Conservation (phyloP, 1,140 invertebrate species). For the Atta colombica region DNA sequence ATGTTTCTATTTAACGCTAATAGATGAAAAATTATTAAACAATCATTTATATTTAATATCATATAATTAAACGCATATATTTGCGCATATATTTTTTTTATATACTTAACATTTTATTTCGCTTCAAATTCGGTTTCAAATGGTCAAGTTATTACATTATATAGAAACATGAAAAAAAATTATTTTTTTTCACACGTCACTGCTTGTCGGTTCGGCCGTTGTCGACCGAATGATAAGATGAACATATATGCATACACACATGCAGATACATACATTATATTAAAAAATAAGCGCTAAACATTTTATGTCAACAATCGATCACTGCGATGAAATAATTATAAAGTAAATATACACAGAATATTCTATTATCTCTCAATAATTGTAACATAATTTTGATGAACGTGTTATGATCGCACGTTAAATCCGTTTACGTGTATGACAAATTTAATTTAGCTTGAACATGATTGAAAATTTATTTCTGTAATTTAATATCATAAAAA, state of each 20-base stretch:
- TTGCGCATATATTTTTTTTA: too few species aligned
- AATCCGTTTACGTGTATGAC: neutral
- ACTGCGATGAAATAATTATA: slow-evolving; percentile 1
- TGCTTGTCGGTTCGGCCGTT: too few species aligned
- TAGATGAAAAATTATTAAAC: neutral
- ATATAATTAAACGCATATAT: neutral
- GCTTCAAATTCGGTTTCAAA: neutral
- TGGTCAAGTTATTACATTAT: neutral
- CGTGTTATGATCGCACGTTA: neutral
- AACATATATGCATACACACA: too few species aligned
- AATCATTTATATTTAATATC: slow-evolving; percentile 8
- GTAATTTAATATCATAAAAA: neutral
- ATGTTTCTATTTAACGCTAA: slow-evolving; percentile 6
- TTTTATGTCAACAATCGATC: slow-evolving; percentile 4
- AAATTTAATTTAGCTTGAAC: neutral
- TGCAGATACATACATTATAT: too few species aligned
- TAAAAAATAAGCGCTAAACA: neutral
- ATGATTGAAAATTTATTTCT: neutral
- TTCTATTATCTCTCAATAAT: neutral
- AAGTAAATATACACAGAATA: neutral
- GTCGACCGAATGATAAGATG: too few species aligned
- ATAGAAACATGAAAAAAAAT: too few species aligned
- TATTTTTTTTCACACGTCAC: too few species aligned
- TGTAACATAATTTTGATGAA: slow-evolving; percentile 5
- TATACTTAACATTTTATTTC: neutral